Evolutionary conservation across 1,140 invertebrate genomes (phyloP).

Genomic region (Ctenoplectra terminalis): DNA sequence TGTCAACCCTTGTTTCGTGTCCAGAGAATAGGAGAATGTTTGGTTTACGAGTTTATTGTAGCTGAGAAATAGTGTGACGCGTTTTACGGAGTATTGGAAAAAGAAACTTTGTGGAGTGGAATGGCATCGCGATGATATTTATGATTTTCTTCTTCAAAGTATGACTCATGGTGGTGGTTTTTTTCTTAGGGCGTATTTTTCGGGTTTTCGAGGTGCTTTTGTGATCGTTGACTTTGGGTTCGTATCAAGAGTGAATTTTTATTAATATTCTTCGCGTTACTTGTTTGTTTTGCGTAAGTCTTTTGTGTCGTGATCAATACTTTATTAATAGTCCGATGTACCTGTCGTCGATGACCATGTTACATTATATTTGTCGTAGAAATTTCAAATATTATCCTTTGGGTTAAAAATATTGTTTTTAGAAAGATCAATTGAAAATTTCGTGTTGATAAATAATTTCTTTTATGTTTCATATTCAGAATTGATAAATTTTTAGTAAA

Average conservation of each 20-base stretch:
- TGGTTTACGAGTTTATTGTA: background rate
- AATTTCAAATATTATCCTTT: background rate
- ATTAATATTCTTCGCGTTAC: background rate
- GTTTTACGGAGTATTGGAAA: background rate
- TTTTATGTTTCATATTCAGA: too few species aligned
- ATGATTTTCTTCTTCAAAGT: background rate
- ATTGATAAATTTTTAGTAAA: too few species aligned
- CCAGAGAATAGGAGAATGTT: background rate
- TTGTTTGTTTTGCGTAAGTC: background rate
- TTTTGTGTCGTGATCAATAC: constrained; percentile 5
- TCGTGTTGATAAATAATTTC: too few species aligned
- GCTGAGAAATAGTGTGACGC: background rate
- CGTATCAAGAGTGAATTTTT: background rate
- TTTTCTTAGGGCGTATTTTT: too few species aligned
- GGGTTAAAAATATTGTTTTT: background rate
- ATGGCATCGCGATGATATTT: background rate
- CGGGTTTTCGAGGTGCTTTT: background rate
- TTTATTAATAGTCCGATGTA: constrained; percentile 24
- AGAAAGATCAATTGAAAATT: too few species aligned
- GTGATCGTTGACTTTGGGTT: too few species aligned
- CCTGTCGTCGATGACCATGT: background rate
- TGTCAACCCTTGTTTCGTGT: background rate
- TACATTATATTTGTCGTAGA: background rate
- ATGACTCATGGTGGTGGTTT: background rate
- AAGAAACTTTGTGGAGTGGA: background rate